phyloP scores from a whole-genome alignment of 1,140 invertebrate genomes.

The Drosophila pruinosa region DNA sequence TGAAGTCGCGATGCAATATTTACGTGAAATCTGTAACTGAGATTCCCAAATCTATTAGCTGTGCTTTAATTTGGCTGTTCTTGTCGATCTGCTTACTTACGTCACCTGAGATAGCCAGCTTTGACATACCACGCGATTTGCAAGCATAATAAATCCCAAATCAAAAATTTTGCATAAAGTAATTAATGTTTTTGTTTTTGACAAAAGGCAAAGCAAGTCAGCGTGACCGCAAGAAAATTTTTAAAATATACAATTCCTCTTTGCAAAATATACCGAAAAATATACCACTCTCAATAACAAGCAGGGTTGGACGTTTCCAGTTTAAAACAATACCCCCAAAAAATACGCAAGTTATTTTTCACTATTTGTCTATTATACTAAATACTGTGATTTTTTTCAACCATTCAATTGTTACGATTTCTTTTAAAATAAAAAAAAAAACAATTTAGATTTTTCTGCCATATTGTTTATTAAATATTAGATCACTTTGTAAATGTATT shows the following conservation, averaged over 20 bases:
- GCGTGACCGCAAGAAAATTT: not conserved
- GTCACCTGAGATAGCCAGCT: conserved; percentile 68
- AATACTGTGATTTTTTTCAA: too few species aligned
- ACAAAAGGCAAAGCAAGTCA: conserved; percentile 28
- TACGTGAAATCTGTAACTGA: conserved; percentile 57
- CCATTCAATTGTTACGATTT: too few species aligned
- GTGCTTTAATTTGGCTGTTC: not conserved
- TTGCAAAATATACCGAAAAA: not conserved
- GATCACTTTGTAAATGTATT: too few species aligned
- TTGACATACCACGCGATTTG: conserved; percentile 67
- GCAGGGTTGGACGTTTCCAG: not conserved
- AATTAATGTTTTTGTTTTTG: conserved; percentile 51
- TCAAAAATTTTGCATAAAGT: conserved; percentile 68
- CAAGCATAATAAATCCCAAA: conserved; percentile 57
- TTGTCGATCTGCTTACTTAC: conserved; percentile 65
- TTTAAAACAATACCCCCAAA: not conserved
- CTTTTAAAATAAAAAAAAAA: too few species aligned
- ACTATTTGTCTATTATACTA: too few species aligned
- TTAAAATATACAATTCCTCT: not conserved
- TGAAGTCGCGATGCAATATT: conserved; percentile 21
- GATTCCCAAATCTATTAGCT: not conserved
- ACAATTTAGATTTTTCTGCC: too few species aligned
- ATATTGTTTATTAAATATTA: too few species aligned
- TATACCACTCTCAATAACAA: not conserved
- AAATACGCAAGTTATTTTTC: not conserved